Evolutionary conservation across 1,140 invertebrate genomes (phyloP).

Genomic region (Trichogramma pretiosum): DNA sequence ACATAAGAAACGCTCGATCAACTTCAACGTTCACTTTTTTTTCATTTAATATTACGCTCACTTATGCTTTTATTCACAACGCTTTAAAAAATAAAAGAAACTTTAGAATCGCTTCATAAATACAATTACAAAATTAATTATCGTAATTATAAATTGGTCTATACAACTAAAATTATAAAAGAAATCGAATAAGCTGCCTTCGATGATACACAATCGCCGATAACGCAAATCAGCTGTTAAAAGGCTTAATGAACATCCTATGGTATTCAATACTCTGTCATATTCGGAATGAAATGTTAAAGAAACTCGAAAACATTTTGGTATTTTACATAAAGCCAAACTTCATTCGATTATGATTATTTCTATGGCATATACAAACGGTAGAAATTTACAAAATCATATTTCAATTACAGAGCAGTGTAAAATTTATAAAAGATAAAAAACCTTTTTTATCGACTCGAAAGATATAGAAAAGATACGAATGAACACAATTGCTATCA

Average conservation of each 20-base stretch:
- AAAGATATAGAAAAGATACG: too few relatives aligned
- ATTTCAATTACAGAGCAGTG: too few relatives aligned
- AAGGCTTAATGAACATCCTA: neutral
- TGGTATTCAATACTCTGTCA: slow-evolving; percentile 14
- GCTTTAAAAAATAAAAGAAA: neutral
- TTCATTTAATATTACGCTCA: slow-evolving; percentile 4
- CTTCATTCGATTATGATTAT: slow-evolving; percentile 14
- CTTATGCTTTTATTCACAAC: neutral
- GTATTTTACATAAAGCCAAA: slow-evolving; percentile 15
- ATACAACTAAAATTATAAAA: too few relatives aligned
- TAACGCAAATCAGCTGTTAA: too few relatives aligned
- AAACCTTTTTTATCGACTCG: too few relatives aligned
- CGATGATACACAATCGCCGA: neutral
- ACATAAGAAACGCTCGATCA: slow-evolving; percentile 16
- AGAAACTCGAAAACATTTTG: too few relatives aligned
- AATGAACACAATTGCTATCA: slow-evolving; percentile 11
- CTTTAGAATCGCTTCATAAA: slow-evolving; percentile 2
- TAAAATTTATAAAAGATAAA: too few relatives aligned
- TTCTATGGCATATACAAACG: slow-evolving; percentile 13
- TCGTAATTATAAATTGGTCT: too few relatives aligned
- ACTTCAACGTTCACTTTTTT: slow-evolving; percentile 8
- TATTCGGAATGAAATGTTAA: slow-evolving; percentile 11
- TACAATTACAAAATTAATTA: slow-evolving; percentile 2
- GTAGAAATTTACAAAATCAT: slow-evolving; percentile 12
- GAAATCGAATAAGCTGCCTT: slow-evolving; percentile 12